Evolutionary conservation across 1,140 invertebrate genomes (phyloP).

Genomic region (Stratiolaelaps scimitus): DNA sequence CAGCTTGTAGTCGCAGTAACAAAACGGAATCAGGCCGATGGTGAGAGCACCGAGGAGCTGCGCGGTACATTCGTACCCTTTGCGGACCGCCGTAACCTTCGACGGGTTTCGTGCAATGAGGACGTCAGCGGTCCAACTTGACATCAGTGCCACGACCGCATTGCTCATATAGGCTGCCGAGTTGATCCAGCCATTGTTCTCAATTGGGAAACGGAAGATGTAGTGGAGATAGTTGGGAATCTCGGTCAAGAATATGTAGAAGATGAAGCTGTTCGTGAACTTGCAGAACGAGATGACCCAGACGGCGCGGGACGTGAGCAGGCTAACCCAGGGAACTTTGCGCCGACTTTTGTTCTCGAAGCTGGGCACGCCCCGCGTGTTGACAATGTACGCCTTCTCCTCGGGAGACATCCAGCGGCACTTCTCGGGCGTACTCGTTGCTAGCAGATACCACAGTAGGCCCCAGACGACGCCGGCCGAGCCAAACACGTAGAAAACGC

Average conservation of each 20-base stretch:
- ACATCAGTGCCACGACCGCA: background rate
- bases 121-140: slow-evolving; percentile 13
- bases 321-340: background rate
- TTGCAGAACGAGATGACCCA: slow-evolving; percentile 27
- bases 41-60: slow-evolving; percentile 9
- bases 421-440: slow-evolving; percentile 12
- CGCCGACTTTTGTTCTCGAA: background rate
- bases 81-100: background rate
- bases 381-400: slow-evolving; percentile 6
- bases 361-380: slow-evolving; percentile 3
- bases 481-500: slow-evolving; percentile 31
- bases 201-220: background rate
- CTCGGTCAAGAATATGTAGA: slow-evolving; percentile 19
- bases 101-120: slow-evolving; percentile 21
- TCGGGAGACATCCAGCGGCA: slow-evolving; percentile 10
- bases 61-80: slow-evolving; percentile 18
- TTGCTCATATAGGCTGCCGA: slow-evolving; percentile 6
- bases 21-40: background rate
- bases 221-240: slow-evolving; percentile 7
- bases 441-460: slow-evolving; percentile 11
- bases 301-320: slow-evolving; percentile 3
- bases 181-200: slow-evolving; percentile 18
- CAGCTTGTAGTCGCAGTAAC: background rate
- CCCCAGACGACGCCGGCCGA: slow-evolving; percentile 3
- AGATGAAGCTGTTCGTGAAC: slow-evolving; percentile 26